Base-by-base conservation (phyloP, 2,113 vertebrate species). In the Seriola quinqueradiata region DNA sequence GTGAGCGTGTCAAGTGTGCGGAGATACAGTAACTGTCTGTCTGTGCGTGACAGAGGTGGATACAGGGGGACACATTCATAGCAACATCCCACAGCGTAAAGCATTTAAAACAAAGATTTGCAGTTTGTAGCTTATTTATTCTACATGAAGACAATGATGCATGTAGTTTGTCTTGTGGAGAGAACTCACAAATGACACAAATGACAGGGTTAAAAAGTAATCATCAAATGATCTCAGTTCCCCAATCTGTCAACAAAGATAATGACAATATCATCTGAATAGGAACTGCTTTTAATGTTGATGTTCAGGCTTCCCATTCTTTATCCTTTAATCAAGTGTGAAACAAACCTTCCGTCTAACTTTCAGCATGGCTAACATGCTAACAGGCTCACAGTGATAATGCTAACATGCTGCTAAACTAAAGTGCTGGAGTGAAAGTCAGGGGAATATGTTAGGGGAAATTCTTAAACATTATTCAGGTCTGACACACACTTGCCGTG, bases 1-100 rank as follows among this genome's bases (percentile, higher is more conserved):
- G 90, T 90, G 85, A 83, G 65, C 4, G 36, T 71, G 75, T 82
- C 59, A 60, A 69, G 74, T 86, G 82, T 77, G 25, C 66, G 36
- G 34, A 46, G 44, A 80, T 70, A 71, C 82, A 85, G 71, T 70
- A 34, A 58, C 59, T 61, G 68, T 79, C 50, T 86, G 75, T 81
- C 8, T 57, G n/a, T 57, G 54, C 54, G 42, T 60, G 44, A 59
- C 55, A 48, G 36, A 38, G 23, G 17, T 38, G 50, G 25, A 69
- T 28, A 28, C 23, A 65, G 50, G 64, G 23, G 21, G 8, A 55
- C 19, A 28, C 48, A 77, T 82, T 4, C 57, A 65, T 38, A 9
- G 75, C 64, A 40, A 54, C 28, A 55, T 63, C 38, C 2, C 40
- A 58, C 50, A 61, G 42, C 63, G 60, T 57, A 6, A 60, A 70